Percentiles rank a stretch among this genome's conserved stretches.
Conservation (phyloP, 2,797 vertebrate species). For the Malurus splendens region DNA sequence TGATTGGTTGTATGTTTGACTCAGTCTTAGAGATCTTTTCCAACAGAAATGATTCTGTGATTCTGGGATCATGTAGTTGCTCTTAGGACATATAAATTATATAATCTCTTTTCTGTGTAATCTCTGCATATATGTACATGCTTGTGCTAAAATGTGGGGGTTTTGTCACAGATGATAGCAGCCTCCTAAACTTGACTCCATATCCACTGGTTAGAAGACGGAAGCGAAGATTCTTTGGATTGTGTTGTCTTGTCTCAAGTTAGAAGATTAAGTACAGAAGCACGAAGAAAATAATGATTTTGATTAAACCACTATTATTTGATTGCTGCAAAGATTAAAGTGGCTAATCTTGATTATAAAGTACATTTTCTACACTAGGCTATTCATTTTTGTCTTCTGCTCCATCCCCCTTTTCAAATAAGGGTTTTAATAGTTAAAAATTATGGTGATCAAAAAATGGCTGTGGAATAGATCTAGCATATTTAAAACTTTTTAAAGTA, state of each 20-base stretch:
- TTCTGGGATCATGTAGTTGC: neutral
- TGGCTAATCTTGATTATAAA: slow-evolving; percentile 44
- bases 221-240: slow-evolving; percentile 96
- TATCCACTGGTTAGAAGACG: slow-evolving; percentile 93
- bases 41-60: neutral
- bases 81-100: neutral
- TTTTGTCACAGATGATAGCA: slow-evolving; percentile 89
- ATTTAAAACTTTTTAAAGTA: slow-evolving; percentile 69
- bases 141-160: neutral
- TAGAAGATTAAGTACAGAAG: slow-evolving; percentile 74
- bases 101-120: neutral
- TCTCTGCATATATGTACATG: neutral
- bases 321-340: slow-evolving; percentile 39
- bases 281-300: slow-evolving; percentile 63
- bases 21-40: neutral
- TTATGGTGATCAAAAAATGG: slow-evolving; percentile 20
- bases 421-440: slow-evolving; percentile 59
- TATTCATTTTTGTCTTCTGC: slow-evolving; percentile 52
- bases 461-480: slow-evolving; percentile 43
- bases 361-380: slow-evolving; percentile 69
- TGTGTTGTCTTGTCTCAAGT: slow-evolving; percentile 95
- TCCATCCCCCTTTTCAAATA: slow-evolving; percentile 39
- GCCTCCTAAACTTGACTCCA: slow-evolving; percentile 95
- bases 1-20: neutral
- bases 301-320: slow-evolving; percentile 48